Base-by-base conservation (phyloP, 2,797 vertebrate species). In the Phylloscopus collybita region DNA sequence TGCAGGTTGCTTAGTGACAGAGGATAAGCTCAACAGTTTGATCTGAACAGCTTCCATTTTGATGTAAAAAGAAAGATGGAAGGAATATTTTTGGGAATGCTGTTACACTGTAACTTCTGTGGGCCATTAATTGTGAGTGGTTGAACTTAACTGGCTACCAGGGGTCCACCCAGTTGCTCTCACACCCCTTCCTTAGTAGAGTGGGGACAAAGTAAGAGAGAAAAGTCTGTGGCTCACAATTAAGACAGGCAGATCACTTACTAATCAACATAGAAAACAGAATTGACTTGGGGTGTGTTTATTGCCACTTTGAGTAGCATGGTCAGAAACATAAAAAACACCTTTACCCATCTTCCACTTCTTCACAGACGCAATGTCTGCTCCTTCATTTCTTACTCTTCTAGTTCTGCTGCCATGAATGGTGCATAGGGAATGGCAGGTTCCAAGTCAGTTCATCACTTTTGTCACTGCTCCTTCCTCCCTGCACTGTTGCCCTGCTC, bases 121-220 rank as follows among this genome's bases (percentile, higher is more conserved):
- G 8, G 32, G 12, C 29, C 10, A 10, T 6, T 51, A 40, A 14
- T 27, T 56, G 15, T n/a, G 25, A 6, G 20, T 71, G 16, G 16
- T 67, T 79, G n/a, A 49, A 34, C 13, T 73, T 66, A 6, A 23
- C 9, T 88, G 49, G 13, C 22, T 90, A 22, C 17, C 7, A 18
- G 10, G 1, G 21, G 11, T 10, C 22, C 5, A 26, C 13, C 4
- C 23, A 38, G 22, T 12, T 15, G 4, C 4, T 44, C 14, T 60
- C 8, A 5, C 0, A 9, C 11, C 5, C 9, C 2, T 3, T 61
- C 10, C 3, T 66, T 21, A 36, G 14, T 10, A 36, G 38, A 16
- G 6, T 71, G 23, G 66, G 21, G 23, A 70, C 27, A 64, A 70
- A 36, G 12, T 34, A 29, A 51, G 32, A 17, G 12, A 11, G 11